phyloP scores from a whole-genome alignment of 2,888 invertebrate species.

The Sinotaia quadrata region DNA sequence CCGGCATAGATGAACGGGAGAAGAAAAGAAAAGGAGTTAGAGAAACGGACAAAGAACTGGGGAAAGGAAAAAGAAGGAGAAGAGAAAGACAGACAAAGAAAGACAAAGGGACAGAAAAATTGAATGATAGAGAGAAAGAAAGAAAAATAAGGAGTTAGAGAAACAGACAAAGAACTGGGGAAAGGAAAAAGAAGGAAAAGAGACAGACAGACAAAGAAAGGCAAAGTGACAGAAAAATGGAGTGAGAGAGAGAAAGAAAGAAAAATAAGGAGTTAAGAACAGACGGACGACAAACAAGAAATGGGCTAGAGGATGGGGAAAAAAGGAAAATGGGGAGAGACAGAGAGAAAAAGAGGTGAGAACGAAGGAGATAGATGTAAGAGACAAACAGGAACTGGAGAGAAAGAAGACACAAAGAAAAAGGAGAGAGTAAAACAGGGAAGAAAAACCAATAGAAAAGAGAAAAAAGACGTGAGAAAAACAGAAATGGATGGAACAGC shows the following conservation, averaged over 20 bases:
- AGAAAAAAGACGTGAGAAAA: neutral
- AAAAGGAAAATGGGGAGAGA: neutral
- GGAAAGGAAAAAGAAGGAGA: neutral
- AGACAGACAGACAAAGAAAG: neutral
- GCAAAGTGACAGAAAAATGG: neutral
- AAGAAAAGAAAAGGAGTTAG: neutral
- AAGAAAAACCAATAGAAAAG: neutral
- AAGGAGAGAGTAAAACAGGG: too few relatives aligned
- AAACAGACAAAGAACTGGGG: neutral
- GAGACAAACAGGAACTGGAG: neutral
- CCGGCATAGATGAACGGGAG: neutral
- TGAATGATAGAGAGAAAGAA: neutral
- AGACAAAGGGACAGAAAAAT: neutral
- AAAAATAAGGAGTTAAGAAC: too few relatives aligned
- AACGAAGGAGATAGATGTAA: neutral
- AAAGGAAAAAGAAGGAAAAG: neutral
- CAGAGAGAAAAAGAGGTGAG: neutral
- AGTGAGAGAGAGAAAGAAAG: conserved; percentile 2
- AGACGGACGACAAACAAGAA: neutral
- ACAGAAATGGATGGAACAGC: neutral
- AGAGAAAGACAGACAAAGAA: neutral
- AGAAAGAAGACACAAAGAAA: neutral
- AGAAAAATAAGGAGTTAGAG: neutral
- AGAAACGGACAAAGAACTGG: neutral
- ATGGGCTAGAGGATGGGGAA: too few relatives aligned